Evolutionary conservation across 2,797 vertebrate genomes (phyloP), one percentile per base, ranked within the genome.

Genomic region (Poeciliopsis turneri): DNA sequence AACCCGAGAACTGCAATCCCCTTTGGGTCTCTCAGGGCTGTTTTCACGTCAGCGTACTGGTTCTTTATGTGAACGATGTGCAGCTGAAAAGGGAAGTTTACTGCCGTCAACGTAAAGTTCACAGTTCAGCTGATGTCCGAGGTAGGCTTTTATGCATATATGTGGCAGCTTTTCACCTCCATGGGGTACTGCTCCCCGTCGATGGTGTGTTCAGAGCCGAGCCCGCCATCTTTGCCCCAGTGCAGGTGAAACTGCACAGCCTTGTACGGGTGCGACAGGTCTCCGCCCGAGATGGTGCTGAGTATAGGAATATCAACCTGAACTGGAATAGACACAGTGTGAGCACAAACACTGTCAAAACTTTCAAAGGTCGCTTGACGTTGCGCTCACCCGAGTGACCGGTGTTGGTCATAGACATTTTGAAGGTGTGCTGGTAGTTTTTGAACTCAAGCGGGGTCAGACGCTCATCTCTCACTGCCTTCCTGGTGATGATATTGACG

Each of bases 161-260:
- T 51, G 10, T 23, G 55, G 4, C 33, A 43, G 13, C 51, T 0
- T 2, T 12, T 68, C 30, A 98, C 98, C 97, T 99, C 98, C 98
- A 98, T 98, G 76, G 97, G 96, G 74, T 95, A 96, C 88, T 88
- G 96, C 36, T 96, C 94, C 70, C 97, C 97, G 0, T 99, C 93
- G 0, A 99, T 92, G 84, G 96, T 98, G 95, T 99, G 98, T 82
- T 99, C 98, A 0, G 97, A 98, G n/a, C 98, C 98, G 0, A 88
- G 88, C 0, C 94, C 76, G n/a, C 84, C 87, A 0, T 23, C 2
- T 0, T 0, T 77, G 74, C 97, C 97, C 98, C 98, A 99, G 92
- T 99, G 98, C 43, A 97, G 91, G 78, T 99, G 98, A 77, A 99
- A 95, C 92, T 98, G 96, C 0, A 93, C 78, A 0, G 96, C 97